Percentiles rank a stretch among this genome's conserved stretches.
Evolutionary conservation across 2,888 invertebrate species (phyloP).

Genomic region (Leucoma salicis): DNA sequence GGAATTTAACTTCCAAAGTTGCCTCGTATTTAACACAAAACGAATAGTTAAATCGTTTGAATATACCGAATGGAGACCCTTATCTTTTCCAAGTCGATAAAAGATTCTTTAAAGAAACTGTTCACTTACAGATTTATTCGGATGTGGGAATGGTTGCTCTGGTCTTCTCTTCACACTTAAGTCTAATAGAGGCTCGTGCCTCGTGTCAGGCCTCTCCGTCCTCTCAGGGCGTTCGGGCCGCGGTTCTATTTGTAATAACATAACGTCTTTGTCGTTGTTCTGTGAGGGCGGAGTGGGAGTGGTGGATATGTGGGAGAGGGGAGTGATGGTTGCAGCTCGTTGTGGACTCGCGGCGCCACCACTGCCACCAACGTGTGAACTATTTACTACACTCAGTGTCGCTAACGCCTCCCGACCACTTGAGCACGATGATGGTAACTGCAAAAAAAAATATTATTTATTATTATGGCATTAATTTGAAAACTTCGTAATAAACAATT

Average conservation of each 20-base stretch:
- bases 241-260: slow-evolving; percentile 81
- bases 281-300: slow-evolving; percentile 47
- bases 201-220: slow-evolving; percentile 78
- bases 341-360: slow-evolving; percentile 51
- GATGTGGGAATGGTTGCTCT: slow-evolving; percentile 44
- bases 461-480: too few species aligned
- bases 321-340: slow-evolving; percentile 82
- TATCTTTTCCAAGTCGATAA: too few species aligned
- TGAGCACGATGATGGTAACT: slow-evolving; percentile 47
- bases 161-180: slow-evolving; percentile 47
- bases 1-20: too few species aligned
- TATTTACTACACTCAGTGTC: slow-evolving; percentile 86
- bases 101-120: too few species aligned
- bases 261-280: slow-evolving; percentile 81
- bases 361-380: slow-evolving; percentile 63
- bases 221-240: slow-evolving; percentile 79
- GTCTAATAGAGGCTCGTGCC: slow-evolving; percentile 44
- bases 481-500: too few species aligned
- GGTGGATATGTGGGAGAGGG: slow-evolving; percentile 78
- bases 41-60: too few species aligned
- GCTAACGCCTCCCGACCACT: slow-evolving; percentile 79
- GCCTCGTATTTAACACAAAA: too few species aligned
- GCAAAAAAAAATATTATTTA: slow-evolving; percentile 7
- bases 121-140: slow-evolving; percentile 51
- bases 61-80: too few species aligned